Conservation (phyloP, 2,888 invertebrate species). For the Gymnocheta viridis region DNA sequence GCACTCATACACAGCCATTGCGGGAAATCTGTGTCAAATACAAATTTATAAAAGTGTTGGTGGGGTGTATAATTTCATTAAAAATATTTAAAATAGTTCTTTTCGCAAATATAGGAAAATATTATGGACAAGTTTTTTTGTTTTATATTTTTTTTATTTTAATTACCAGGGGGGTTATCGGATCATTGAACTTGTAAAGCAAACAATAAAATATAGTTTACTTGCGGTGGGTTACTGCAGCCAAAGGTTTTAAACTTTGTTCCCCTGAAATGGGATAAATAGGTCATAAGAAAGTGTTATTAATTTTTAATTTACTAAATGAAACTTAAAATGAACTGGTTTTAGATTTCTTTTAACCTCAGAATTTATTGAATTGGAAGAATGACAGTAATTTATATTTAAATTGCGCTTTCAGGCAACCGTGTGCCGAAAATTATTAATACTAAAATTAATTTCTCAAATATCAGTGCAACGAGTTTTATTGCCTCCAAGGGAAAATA, state of each 20-base stretch:
- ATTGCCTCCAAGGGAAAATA: no score
- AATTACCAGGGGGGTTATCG: slow-evolving; percentile 41
- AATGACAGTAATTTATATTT: no score
- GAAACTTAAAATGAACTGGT: neutral
- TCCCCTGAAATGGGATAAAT: slow-evolving; percentile 16
- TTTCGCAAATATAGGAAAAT: slow-evolving; percentile 31
- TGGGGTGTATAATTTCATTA: slow-evolving; percentile 6
- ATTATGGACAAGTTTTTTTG: neutral
- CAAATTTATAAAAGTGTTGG: slow-evolving; percentile 18
- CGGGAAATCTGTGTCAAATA: slow-evolving; percentile 60
- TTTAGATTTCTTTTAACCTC: neutral
- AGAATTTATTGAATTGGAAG: neutral
- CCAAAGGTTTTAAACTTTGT: slow-evolving; percentile 4
- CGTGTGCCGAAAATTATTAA: no score
- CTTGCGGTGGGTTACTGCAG: slow-evolving; percentile 18
- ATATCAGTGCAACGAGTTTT: no score
- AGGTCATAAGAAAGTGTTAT: slow-evolving; percentile 13
- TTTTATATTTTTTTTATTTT: slow-evolving; percentile 2
- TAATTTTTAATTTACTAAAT: slow-evolving; percentile 3
- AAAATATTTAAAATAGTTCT: slow-evolving; percentile 17
- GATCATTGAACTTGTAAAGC: slow-evolving; percentile 38
- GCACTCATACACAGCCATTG: neutral
- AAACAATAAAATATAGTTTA: slow-evolving; percentile 3
- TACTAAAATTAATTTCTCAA: no score
- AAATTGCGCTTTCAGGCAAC: no score